Evolutionary conservation across 2,888 invertebrate genomes (phyloP), one percentile per base, ranked within the genome.

Genomic region (Drosophila hamatofila): DNA sequence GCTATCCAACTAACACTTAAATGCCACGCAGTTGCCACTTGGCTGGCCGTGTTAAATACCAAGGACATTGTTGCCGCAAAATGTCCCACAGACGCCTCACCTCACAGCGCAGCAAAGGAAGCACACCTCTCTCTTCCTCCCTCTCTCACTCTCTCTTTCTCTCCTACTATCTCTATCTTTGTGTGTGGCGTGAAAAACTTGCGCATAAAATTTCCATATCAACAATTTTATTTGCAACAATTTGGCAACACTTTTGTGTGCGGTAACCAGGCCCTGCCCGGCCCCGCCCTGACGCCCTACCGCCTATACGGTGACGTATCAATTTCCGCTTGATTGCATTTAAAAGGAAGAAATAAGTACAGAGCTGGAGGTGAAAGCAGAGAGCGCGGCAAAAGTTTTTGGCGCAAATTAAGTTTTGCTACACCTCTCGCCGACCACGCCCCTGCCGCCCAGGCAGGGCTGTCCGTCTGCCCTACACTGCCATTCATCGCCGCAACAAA

Each of bases 321-420:
- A 85, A 87, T 89, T 87, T 87, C 89, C 85, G 80, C 87, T 84
- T 87, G 88, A 85, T 88, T 86, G 88, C 88, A 88, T 86, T 83
- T 72, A 81, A 83, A 81, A 59, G 30, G 57, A 37, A 48, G 58
- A 46, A 54, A 57, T 18, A 52, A 41, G 27, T 42, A 42, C 30
- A 39, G 18, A 41, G 44, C 33, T n/a, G 46, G 57, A n/a, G 48
- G 21, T 18, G 33, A 37, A 18, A 48, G 62, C 59, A 35, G 52
- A 62, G 56, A 72, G 57, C 65, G 73, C 67, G 79, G 75, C 66
- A 75, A 78, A 84, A 84, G 69, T 84, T 83, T 78, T 59, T 75
- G 78, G 76, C 72, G 84, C 88, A 87, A 84, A 85, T 85, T 87
- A 85, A 85, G 84, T 85, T 85, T 84, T 76, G 78, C 72, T 54